Evolutionary conservation across 2,888 invertebrate genomes (phyloP), one percentile per base, ranked within the genome.

Genomic region (Drosophila paracracens): DNA sequence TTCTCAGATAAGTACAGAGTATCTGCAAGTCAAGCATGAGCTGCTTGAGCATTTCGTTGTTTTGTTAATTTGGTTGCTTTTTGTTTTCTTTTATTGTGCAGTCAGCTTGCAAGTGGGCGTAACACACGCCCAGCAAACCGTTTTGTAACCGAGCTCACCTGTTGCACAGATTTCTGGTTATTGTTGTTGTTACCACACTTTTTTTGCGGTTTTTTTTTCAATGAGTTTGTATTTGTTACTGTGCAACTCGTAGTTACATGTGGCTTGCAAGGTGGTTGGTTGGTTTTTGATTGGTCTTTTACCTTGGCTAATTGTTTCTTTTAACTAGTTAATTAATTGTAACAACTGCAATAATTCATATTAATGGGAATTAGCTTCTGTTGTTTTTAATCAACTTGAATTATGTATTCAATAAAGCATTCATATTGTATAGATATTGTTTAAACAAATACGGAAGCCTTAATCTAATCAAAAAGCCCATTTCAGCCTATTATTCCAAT

Each of bases 111-210:
- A 51, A 46, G 79, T 50, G 61, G 77, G 77, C 80, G 63, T 70
- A 76, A 27, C 58, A 6, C 36, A 10, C 70, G 60, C 31, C 43
- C 36, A 50, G 33, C 21, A 36, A 31, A 61, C 46, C 31, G 61
- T 76, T 54, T 76, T 64, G 76, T 76, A 78, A 78, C 40, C 7
- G 13, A 18, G 43, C 63, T 61, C 50, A 76, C 76, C 67, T 80
- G 77, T 78, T 78, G 81, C 76, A 56, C 64, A 62, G 36, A 48
- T 40, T 33, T 52, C 21, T 46, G 40, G 29, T 60, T 59, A 10
- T 38, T 58, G 13, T 48, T 52, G 48, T 21, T 63, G 63, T 70
- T 77, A 57, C 63, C 70, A 77, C 74, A 43, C 13, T 50, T 13
- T 25, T 16, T 31, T 53, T 72, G 67, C 48, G 75, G 75, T 56